Evolutionary conservation across 2,797 vertebrate genomes (phyloP).

Genomic region (Sitta carolinensis): DNA sequence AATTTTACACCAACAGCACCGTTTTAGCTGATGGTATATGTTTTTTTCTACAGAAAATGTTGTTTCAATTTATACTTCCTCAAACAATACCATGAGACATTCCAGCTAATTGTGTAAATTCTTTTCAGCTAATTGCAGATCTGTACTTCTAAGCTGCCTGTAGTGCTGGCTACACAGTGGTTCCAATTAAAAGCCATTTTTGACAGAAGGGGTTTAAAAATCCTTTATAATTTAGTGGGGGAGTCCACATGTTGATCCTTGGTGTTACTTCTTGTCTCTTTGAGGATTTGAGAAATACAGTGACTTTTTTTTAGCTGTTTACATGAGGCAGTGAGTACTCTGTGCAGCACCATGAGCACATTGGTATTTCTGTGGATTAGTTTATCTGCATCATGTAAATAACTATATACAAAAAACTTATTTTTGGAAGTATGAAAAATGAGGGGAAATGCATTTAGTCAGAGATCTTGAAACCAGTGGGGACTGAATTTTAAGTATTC

Average conservation of each 20-base stretch:
- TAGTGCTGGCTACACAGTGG: not conserved
- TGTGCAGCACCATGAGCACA: not conserved
- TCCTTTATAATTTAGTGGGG: not conserved
- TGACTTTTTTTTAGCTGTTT: not conserved
- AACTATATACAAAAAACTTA: not conserved
- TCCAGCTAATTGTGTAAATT: not conserved
- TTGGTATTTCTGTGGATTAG: not conserved
- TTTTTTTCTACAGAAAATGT: not conserved
- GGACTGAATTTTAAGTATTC: not conserved
- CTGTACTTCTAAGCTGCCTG: not conserved
- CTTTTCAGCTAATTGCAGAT: not conserved
- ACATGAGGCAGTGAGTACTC: not conserved
- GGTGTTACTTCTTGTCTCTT: not conserved
- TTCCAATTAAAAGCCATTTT: not conserved
- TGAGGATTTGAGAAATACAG: not conserved
- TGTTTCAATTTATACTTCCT: not conserved
- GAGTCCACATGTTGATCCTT: not conserved
- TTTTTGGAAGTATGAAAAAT: not conserved
- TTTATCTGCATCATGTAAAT: not conserved
- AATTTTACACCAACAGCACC: not conserved
- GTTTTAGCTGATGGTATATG: not conserved
- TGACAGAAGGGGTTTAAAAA: not conserved
- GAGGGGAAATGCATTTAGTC: not conserved
- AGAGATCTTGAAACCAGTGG: not conserved
- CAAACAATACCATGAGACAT: not conserved